Base-by-base conservation (phyloP, 2,888 invertebrate genomes). In the Eristalis intricaria region DNA sequence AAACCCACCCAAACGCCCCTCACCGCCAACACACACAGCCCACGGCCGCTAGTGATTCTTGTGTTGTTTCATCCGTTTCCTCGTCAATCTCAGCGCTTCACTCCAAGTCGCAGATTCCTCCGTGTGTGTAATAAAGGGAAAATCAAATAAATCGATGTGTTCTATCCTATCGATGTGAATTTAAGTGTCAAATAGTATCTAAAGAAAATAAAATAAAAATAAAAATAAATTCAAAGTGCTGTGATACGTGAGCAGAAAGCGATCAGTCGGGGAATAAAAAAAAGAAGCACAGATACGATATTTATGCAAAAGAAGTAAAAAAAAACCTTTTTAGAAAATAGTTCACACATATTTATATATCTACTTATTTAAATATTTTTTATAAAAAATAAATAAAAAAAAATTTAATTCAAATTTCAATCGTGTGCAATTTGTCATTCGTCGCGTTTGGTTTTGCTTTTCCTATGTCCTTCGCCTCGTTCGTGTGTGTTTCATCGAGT, bases 111-210 rank as follows among this genome's bases (percentile, higher is more conserved):
- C n/a, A n/a, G 43, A n/a, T n/a, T 15, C 43, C 8, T 19, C 50
- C 19, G 50, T 50, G 50, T 73, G 43, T 79, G 80, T 84, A 80
- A 70, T 80, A 74, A 64, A 63, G 40, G 35, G 22, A 26, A 74
- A 75, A 32, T 35, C 38, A 77, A 56, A 64, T 40, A 66, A 68
- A 75, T 71, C 61, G 56, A 43, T 61, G 19, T 66, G 7, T 4
- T 7, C 38, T 35, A 66, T 81, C 64, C 64, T 50, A n/a, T 79
- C 63, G 38, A 77, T 85, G 76, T 81, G 76, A 81, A 70, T 74
- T 69, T 60, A 75, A 77, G 81, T 85, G 81, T 85, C 81, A 85
- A 85, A 78, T 65, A 69, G 40, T 19, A 75, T 64, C 22, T 29
- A 69, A 78, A 63, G 8, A 61, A 76, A 43, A 68, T n/a, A 76